Evolutionary conservation across 2,888 invertebrate genomes (phyloP).

Genomic region (Cephonodes hylas): DNA sequence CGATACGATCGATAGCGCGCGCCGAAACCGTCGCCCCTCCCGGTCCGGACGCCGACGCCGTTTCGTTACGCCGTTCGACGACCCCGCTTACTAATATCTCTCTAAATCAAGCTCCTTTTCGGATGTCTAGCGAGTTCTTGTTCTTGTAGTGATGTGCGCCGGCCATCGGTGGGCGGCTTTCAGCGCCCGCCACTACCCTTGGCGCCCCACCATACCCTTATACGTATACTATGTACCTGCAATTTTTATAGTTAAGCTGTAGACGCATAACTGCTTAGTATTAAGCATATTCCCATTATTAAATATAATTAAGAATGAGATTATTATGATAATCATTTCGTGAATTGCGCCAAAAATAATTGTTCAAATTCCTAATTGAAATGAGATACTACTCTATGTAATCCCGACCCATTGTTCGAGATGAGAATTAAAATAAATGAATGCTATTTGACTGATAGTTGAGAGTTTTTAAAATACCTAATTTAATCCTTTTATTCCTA

Average conservation of each 20-base stretch:
- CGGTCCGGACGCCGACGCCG: constrained; percentile 75
- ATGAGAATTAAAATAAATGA: background rate
- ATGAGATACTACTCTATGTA: no score
- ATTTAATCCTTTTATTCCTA: background rate
- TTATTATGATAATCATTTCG: no score
- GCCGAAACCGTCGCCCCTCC: constrained; percentile 77
- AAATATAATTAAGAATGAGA: no score
- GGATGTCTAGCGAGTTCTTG: constrained; percentile 8
- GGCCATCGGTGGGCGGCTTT: background rate
- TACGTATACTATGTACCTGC: background rate
- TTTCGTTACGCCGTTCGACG: constrained; percentile 59
- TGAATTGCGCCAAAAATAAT: no score
- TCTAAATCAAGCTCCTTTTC: constrained; percentile 49
- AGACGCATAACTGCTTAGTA: background rate
- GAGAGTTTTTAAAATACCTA: background rate
- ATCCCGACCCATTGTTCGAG: background rate
- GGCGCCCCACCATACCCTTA: background rate
- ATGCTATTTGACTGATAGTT: background rate
- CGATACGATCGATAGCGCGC: constrained; percentile 76
- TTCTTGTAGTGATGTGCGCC: background rate
- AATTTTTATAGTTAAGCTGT: background rate
- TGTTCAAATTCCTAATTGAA: no score
- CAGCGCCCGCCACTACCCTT: background rate
- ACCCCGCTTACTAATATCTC: constrained; percentile 67
- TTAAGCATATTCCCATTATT: no score